Evolutionary conservation across 2,888 invertebrate genomes (phyloP).

Genomic region (Himalopsyche kuldschensis): DNA sequence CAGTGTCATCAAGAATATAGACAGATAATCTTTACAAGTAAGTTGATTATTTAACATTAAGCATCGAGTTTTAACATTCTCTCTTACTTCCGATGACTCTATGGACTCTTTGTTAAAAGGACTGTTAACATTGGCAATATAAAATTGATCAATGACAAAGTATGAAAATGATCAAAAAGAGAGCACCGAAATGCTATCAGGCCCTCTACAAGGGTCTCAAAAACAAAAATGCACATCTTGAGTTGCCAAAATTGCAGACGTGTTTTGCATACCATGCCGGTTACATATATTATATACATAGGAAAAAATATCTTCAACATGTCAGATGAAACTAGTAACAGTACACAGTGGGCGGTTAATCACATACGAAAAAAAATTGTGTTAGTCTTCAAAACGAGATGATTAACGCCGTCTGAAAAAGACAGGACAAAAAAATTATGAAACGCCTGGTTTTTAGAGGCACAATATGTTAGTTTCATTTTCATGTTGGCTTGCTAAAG

Average conservation of each 20-base stretch:
- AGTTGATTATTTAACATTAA: not conserved
- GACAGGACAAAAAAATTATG: constrained; percentile 30
- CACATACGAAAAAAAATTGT: constrained; percentile 14
- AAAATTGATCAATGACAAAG: not conserved
- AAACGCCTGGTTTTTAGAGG: not conserved
- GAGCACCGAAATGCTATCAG: not conserved
- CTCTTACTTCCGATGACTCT: not conserved
- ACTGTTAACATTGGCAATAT: not conserved
- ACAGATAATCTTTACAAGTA: not conserved
- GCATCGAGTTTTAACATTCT: not conserved
- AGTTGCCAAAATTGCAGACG: not conserved
- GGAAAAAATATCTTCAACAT: not conserved
- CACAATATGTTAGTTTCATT: not conserved
- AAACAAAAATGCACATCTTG: not conserved
- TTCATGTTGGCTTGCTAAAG: no score
- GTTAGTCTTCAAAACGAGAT: constrained; percentile 34
- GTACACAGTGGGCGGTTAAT: constrained; percentile 11
- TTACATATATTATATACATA: not conserved
- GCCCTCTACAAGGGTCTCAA: not conserved
- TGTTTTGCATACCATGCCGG: not conserved
- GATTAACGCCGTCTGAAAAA: constrained; percentile 56
- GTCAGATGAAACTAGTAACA: not conserved
- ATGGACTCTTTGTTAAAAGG: not conserved
- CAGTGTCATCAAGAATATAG: not conserved
- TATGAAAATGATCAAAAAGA: not conserved